Evolutionary conservation across 2,797 vertebrate species (phyloP).

Genomic region (Leptoclinus maculatus): DNA sequence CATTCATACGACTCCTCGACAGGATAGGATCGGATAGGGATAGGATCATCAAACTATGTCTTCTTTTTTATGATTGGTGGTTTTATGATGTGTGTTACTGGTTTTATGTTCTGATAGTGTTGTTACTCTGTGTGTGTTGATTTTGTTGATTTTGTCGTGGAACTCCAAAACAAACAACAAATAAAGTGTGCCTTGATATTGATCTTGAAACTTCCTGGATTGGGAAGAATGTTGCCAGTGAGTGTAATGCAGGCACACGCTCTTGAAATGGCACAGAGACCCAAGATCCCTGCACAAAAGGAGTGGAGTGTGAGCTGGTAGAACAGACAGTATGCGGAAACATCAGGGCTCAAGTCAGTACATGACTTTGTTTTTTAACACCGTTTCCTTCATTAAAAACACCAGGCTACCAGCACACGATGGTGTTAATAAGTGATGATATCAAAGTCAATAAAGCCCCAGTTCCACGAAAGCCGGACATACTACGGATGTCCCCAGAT

Average conservation of each 20-base stretch:
- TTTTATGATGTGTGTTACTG: background rate
- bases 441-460: conserved; percentile 39
- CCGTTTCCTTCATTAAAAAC: background rate
- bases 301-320: conserved; percentile 1
- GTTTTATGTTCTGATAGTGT: background rate
- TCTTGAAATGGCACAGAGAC: conserved; percentile 39
- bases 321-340: conserved; percentile 13
- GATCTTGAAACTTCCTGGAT: conserved; percentile 13
- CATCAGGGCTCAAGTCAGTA: conserved; percentile 45
- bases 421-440: conserved; percentile 22
- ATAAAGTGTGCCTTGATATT: background rate
- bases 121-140: background rate
- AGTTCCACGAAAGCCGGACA: too few species aligned
- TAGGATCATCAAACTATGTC: background rate
- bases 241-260: background rate
- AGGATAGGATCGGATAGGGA: background rate
- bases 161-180: conserved; percentile 2
- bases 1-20: background rate
- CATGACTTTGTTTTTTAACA: conserved; percentile 18
- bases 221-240: conserved; percentile 8
- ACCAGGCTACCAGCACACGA: background rate
- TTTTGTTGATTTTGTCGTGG: background rate
- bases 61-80: background rate
- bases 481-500: too few species aligned
- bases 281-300: conserved; percentile 37